phyloP scores from a whole-genome alignment of 2,888 invertebrate genomes.

The Saturnia pavonia region DNA sequence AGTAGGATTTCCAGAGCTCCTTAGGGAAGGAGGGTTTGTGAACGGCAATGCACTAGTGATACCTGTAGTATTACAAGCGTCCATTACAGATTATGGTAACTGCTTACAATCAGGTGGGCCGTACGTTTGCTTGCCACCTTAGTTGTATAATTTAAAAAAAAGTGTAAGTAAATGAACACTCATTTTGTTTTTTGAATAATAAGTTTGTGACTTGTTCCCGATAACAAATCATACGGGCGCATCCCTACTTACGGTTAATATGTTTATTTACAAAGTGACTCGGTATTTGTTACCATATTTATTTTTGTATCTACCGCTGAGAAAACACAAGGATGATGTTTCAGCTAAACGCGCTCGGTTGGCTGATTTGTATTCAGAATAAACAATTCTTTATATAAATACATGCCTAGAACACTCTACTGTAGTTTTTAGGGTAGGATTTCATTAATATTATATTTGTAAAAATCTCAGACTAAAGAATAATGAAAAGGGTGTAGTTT shows the following conservation, averaged over 20 bases:
- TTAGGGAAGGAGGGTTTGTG: too few relatives aligned
- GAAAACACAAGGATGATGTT: slow-evolving; percentile 8
- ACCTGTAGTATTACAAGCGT: too few relatives aligned
- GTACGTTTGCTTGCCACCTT: too few relatives aligned
- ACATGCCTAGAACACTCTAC: slow-evolving; percentile 16
- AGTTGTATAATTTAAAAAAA: too few relatives aligned
- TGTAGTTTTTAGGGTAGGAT: too few relatives aligned
- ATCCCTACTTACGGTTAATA: slow-evolving; percentile 69
- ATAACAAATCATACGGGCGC: slow-evolving; percentile 49
- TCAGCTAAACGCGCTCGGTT: slow-evolving; percentile 15
- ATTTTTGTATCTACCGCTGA: slow-evolving; percentile 9
- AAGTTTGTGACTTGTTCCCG: slow-evolving; percentile 31
- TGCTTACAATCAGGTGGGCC: too few relatives aligned
- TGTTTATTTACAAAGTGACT: slow-evolving; percentile 62
- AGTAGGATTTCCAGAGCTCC: too few relatives aligned
- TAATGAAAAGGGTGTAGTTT: too few relatives aligned
- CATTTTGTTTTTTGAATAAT: not conserved
- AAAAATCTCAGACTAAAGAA: too few relatives aligned
- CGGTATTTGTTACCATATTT: slow-evolving; percentile 9
- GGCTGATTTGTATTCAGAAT: slow-evolving; percentile 19
- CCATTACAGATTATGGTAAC: too few relatives aligned
- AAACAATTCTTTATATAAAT: slow-evolving; percentile 7
- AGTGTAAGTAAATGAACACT: not conserved
- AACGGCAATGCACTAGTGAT: too few relatives aligned
- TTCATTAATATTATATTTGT: too few relatives aligned